Evolutionary conservation across 2,113 vertebrate genomes (phyloP).

Genomic region (Vanacampus margaritifer): DNA sequence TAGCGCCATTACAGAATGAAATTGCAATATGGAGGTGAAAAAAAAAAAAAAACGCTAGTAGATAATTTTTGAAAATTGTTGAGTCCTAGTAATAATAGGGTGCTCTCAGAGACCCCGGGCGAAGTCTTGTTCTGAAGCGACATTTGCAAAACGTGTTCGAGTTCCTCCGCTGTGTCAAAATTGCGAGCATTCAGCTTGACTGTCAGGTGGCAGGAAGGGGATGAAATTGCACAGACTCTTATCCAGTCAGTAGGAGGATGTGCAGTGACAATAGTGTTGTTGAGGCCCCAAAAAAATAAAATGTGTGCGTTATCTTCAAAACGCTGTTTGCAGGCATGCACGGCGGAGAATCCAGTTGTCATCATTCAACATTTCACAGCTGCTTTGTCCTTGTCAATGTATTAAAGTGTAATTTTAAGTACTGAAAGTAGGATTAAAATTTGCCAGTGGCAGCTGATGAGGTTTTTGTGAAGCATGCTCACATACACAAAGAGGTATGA

Average conservation of each 20-base stretch:
- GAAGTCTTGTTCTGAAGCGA: background rate
- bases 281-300: background rate
- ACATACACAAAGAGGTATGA: background rate
- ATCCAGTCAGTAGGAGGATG: slow-evolving; percentile 8
- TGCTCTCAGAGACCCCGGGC: background rate
- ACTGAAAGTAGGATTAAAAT: background rate
- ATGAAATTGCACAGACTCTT: background rate
- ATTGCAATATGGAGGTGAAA: background rate
- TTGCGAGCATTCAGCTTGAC: background rate
- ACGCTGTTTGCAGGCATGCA: background rate
- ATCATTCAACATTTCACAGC: background rate
- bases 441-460: background rate
- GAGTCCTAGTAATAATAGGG: background rate
- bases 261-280: slow-evolving; percentile 1
- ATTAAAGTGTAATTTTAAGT: background rate
- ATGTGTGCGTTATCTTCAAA: slow-evolving; percentile 3
- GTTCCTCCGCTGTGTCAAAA: slow-evolving; percentile 1
- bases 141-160: background rate
- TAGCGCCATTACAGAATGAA: too few relatives aligned
- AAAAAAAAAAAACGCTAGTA: too few relatives aligned
- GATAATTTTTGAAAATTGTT: too few relatives aligned
- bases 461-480: background rate
- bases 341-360: background rate
- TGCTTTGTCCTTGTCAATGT: background rate
- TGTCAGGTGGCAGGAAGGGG: background rate